Evolutionary conservation across 35 echinoderm and acorn worm genomes (phyloP).

Genomic region (Chiridota heheva): DNA sequence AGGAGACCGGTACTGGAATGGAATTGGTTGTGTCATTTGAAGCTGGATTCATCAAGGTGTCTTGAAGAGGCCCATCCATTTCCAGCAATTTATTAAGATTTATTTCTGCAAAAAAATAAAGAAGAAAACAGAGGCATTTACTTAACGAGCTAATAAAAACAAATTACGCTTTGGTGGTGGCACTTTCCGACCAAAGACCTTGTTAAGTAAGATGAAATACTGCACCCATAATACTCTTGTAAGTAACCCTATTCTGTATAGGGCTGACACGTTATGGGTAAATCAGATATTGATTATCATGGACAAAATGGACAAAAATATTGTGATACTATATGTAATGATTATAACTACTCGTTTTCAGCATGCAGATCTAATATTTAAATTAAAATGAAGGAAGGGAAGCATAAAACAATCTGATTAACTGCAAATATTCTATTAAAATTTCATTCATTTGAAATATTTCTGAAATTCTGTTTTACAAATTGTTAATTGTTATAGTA

Average conservation of each 20-base stretch:
- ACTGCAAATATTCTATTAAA: too few relatives aligned
- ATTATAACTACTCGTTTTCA: background rate
- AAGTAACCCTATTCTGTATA: background rate
- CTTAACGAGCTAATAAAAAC: background rate
- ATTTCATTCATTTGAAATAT: too few relatives aligned
- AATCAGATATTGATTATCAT: background rate
- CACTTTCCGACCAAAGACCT: background rate
- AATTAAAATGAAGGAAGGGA: too few relatives aligned
- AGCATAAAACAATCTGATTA: too few relatives aligned
- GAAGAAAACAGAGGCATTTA: background rate
- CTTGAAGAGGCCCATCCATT: slow-evolving; percentile 61
- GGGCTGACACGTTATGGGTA: background rate
- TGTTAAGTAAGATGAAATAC: background rate
- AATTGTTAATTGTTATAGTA: too few relatives aligned
- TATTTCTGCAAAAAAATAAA: slow-evolving; percentile 53
- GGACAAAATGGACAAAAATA: too few relatives aligned
- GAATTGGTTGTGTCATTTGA: slow-evolving; percentile 40
- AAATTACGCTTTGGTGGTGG: background rate
- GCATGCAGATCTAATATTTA: too few relatives aligned
- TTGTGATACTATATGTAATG: background rate
- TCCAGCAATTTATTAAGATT: too few relatives aligned
- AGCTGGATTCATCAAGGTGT: slow-evolving; percentile 58
- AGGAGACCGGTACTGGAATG: slow-evolving; percentile 29
- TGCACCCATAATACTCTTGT: background rate
- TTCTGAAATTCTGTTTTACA: too few relatives aligned